Evolutionary conservation across 2,113 vertebrate species (phyloP), one percentile per base, ranked within the genome.

Genomic region (Gambusia affinis): DNA sequence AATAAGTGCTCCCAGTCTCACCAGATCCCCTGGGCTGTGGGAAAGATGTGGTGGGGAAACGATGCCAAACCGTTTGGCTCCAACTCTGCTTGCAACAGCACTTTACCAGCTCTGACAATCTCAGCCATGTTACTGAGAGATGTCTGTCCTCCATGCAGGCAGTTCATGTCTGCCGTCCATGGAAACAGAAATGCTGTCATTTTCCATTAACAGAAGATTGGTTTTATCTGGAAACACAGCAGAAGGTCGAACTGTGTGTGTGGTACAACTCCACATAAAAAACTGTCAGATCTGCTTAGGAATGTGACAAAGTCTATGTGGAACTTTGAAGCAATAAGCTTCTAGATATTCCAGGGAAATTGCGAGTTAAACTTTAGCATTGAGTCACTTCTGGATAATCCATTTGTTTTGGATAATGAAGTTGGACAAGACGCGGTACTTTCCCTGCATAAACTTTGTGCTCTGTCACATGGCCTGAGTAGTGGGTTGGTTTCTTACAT

Each of bases 331-430:
- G 51, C 8, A 57, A 57, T 57, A 8, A 57, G 51, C 51, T 57
- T 7, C 3, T 3, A n/a, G 51, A 57, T 57, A 57, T 24, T 57
- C 8, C 87, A 67, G 72, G 7, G 39, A 80, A 85, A 91, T 87
- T 70, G 64, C 72, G 85, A 83, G 73, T 70, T 82, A 81, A 87
- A 72, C 79, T 80, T 83, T 10, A 68, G 79, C 24, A 54, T 82
- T 70, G 3, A 72, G 39, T 51, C 78, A 67, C 80, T 90, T 66
- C 88, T 94, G 91, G 81, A 75, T 74, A 79, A 92, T 85, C 86
- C 90, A 91, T 94, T 92, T 90, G 72, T 77, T 70, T 72, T 12
- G 10, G 88, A 75, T 85, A 72, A 93, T 84, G 79, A 86, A 89
- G 0, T 57, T 57, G 22, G 51, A 89, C 78, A 78, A 24, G 51